These are phyloP conservation scores for Fistularia tabacaria DNA, from an alignment of 2,797 vertebrate genomes.

Conservation along the genomic window DNA sequence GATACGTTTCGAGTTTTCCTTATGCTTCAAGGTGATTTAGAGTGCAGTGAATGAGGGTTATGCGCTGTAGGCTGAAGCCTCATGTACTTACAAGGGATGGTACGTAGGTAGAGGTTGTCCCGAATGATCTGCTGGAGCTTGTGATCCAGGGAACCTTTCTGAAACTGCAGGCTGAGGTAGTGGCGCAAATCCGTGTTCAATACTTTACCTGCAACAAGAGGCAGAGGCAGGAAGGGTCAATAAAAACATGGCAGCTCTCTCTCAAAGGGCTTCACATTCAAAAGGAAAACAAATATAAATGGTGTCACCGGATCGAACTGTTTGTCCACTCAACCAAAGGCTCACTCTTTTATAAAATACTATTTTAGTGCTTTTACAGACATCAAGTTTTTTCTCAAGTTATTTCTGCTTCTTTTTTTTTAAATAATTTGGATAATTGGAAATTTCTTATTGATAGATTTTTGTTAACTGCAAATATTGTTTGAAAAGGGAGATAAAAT, in stretches of 20 bases:
- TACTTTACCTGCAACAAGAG: conserved; percentile 85
- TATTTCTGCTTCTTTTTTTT: no score
- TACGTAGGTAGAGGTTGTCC: conserved; percentile 98
- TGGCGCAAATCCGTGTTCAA: conserved; percentile 97
- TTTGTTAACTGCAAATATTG: no score
- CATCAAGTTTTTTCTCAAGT: no score
- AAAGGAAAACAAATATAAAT: conserved; percentile 31
- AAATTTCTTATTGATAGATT: no score
- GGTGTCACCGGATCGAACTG: conserved; percentile 17
- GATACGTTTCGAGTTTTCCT: conserved; percentile 3
- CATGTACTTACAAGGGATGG: conserved; percentile 93
- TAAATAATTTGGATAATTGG: no score
- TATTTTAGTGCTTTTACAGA: background rate
- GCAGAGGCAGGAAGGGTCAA: conserved; percentile 24
- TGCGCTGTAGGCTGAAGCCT: background rate
- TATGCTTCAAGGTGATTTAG: background rate
- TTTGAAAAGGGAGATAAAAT: no score
- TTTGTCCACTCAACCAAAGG: conserved; percentile 4
- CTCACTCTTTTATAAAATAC: background rate
- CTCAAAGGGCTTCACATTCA: conserved; percentile 9
- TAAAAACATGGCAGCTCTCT: conserved; percentile 13
- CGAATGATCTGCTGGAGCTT: conserved; percentile 98
- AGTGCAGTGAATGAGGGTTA: background rate
- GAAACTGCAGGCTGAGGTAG: conserved; percentile 98
- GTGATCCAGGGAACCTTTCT: conserved; percentile 97